A percentile compares a stretch with the other conserved stretches of the same genome.
These are phyloP conservation scores for Haliclona indistincta DNA, from an alignment of 37 sponge, comb jelly and placozoan species.

Conservation along the genomic window DNA sequence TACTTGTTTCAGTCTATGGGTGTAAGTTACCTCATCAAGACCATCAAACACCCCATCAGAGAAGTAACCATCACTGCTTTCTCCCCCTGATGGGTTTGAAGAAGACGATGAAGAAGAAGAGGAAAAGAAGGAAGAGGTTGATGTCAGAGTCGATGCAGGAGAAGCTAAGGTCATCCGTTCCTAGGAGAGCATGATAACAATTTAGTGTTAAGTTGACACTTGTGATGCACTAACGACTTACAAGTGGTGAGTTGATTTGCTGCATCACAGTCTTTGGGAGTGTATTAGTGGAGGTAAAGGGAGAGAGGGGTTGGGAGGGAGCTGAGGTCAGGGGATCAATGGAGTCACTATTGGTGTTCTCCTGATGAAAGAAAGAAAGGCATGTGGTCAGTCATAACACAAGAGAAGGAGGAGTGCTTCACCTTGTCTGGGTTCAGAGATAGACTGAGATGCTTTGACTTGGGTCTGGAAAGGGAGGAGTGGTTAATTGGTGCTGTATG, in stretches of 20 bases:
- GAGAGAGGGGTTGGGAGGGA: neutral
- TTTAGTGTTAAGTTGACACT: neutral
- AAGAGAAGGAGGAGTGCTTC: no score
- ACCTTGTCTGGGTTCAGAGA: no score
- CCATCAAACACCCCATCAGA: slow-evolving; percentile 57
- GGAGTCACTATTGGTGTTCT: no score
- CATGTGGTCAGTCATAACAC: no score
- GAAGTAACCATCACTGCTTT: slow-evolving; percentile 52
- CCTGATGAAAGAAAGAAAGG: neutral
- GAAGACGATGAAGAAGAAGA: neutral
- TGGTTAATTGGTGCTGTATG: no score
- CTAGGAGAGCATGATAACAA: neutral
- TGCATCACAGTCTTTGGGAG: slow-evolving; percentile 1
- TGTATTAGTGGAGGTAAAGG: slow-evolving; percentile 8
- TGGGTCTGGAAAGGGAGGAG: no score
- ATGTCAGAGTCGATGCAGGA: neutral
- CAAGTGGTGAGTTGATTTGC: slow-evolving; percentile 67
- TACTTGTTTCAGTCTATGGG: no score
- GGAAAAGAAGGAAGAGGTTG: neutral
- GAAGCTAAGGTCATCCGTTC: slow-evolving; percentile 55
- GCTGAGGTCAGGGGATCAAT: neutral
- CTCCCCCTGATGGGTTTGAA: neutral
- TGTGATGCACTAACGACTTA: slow-evolving; percentile 28
- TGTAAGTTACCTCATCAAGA: slow-evolving; percentile 3
- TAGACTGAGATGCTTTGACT: no score